A percentile compares a stretch with the other conserved stretches of the same genome.
phyloP scores from a whole-genome alignment of 1,140 invertebrate genomes.

The Eubasilissa regina region DNA sequence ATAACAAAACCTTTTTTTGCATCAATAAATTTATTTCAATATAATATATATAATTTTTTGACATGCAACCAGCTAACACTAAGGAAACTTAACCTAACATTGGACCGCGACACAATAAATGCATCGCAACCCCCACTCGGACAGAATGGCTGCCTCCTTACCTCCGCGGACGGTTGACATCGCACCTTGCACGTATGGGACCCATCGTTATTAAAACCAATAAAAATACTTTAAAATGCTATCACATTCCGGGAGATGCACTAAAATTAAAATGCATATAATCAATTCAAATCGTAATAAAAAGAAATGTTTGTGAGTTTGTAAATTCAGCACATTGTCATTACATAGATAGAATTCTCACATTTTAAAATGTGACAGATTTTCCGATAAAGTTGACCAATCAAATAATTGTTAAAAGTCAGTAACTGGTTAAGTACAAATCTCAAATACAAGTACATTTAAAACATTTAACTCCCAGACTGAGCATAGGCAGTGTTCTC shows the following conservation, averaged over 20 bases:
- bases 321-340: background rate
- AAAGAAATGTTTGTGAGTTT: conserved; percentile 8
- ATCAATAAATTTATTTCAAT: conserved; percentile 13
- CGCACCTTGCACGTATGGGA: background rate
- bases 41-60: conserved; percentile 10
- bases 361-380: background rate
- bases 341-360: background rate
- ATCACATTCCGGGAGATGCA: background rate
- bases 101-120: background rate
- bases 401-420: too few species aligned
- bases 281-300: too few species aligned
- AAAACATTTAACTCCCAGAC: background rate
- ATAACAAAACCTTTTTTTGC: background rate
- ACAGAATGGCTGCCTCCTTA: conserved; percentile 49
- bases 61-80: conserved; percentile 53
- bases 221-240: background rate
- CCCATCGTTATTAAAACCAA: background rate
- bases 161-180: background rate
- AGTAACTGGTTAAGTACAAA: too few species aligned
- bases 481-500: background rate
- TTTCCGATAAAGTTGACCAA: background rate
- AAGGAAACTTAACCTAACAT: conserved; percentile 48
- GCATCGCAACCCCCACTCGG: conserved; percentile 5
- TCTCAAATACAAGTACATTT: background rate
- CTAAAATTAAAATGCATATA: background rate